Base-by-base conservation (phyloP, 2,888 invertebrate species). In the Ethmia dodecea region DNA sequence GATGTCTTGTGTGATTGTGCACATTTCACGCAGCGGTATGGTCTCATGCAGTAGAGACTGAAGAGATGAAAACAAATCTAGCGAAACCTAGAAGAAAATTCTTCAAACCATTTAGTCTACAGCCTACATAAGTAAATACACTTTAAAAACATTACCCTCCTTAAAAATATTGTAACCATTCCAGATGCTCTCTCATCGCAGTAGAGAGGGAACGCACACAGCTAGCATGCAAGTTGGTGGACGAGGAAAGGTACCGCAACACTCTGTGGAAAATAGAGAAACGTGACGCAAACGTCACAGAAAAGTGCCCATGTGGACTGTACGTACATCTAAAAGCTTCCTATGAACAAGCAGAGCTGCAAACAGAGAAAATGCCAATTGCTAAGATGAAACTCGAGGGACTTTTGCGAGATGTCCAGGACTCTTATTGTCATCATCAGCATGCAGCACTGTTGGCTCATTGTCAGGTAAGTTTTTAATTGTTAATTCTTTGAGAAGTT, bases 381-480 rank as follows among this genome's bases (percentile, higher is more conserved):
- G 78, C 79, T 0, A 64, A 63, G 32, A 45, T 84, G 55, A 59
- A 59, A 28, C 42, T 83, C n/a, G 72, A 81, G 35, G 55, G 57
- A 0, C 40, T 84, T 6, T 39, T 77, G 27, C 57, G 61, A 18
- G 77, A 83, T 37, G 60, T 79, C 0, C 75, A 78, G 47, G 78
- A 83, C 13, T 73, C 77, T 0, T 84, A 78, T 41, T 81, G 81
- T 31, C 78, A 80, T 49, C 67, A 84, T 41, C 78, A 79, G 38
- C 78, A 81, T 47, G 58, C 65, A 0, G 77, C 77, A 0, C 38
- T 81, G 18, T 52, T 80, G 42, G 67, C 83, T 2, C 64, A 79
- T 53, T 78, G 60, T 54, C 79, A 83, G 72, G 84, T 83, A 1
- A 6, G n/a, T 25, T 2, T 20, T 9, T n/a, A n/a, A n/a, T n/a